These are phyloP conservation scores for Cercocebus atys DNA, from an alignment of 2,113 vertebrate species.

Conservation along the genomic window DNA sequence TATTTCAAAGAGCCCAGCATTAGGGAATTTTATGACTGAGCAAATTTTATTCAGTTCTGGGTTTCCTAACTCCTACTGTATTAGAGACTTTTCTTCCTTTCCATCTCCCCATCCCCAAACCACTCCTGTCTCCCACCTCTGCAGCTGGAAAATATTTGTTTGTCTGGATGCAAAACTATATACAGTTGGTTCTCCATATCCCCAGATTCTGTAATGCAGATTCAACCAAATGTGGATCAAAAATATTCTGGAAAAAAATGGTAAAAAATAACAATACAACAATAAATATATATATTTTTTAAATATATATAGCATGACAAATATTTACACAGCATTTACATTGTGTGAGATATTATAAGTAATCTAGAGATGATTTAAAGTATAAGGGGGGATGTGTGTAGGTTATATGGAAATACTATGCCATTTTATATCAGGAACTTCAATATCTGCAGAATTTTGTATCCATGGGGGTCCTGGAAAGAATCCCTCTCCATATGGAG, in stretches of 20 bases:
- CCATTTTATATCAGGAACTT: not conserved
- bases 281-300: not conserved
- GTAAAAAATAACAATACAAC: not conserved
- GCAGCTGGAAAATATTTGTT: not conserved
- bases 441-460: not conserved
- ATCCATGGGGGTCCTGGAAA: not conserved
- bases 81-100: not conserved
- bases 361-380: not conserved
- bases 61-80: not conserved
- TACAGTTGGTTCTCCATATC: not conserved
- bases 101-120: not conserved
- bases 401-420: not conserved
- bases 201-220: not conserved
- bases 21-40: conserved; percentile 58
- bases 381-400: not conserved
- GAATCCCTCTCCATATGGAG: not conserved
- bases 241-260: not conserved
- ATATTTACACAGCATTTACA: not conserved
- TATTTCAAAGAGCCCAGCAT: conserved; percentile 55
- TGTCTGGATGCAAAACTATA: not conserved
- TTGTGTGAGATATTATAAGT: not conserved
- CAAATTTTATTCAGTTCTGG: conserved; percentile 56
- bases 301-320: not conserved
- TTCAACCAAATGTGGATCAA: not conserved
- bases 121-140: not conserved